Evolutionary conservation across 2,797 vertebrate species (phyloP), one percentile per base, ranked within the genome.

Genomic region (Toxotes lorentzi): DNA sequence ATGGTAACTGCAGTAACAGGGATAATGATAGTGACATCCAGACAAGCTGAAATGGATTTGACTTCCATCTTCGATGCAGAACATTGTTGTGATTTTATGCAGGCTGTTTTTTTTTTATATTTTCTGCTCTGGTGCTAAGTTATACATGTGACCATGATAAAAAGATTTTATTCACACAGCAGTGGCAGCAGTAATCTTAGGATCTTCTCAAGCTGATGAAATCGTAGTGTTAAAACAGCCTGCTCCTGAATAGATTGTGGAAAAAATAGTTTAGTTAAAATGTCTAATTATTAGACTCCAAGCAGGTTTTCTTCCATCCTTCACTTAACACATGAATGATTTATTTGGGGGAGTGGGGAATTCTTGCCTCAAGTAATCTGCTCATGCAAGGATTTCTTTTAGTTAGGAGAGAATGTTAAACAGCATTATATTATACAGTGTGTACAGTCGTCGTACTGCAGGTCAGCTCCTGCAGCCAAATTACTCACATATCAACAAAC

Each of bases 1-100:
- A 62, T 66, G 66, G 58, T 61, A 79, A 62, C 66, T 75, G 78
- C 56, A 84, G 65, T 81, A 80, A 82, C 76, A 53, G 56, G 72
- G 81, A 70, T 70, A 78, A 79, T 70, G 62, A 85, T 41, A 6
- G 56, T 67, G 71, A 81, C 78, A 70, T 64, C 34, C 60, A 35
- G 58, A 21, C 67, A 82, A 0, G 7, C 38, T 30, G 10, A 61
- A 68, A 71, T 35, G 47, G 65, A 81, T 79, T 48, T 76, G 8
- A 64, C 12, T 45, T 50, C 41, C 16, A 21, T 41, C 11, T 67
- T 43, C 5, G 3, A 64, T 61, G 60, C 48, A 61, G 61, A 75
- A 71, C 63, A 67, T 41, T 41, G 40, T 41, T 6, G 21, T 24
- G 43, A 30, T 38, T 70, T 66, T 48, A 50, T 73, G n/a, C 57